A percentile compares a stretch with the other conserved stretches of the same genome.
These are phyloP conservation scores for Halictus rubicundus DNA, from an alignment of 1,140 invertebrate genomes.

Conservation along the genomic window DNA sequence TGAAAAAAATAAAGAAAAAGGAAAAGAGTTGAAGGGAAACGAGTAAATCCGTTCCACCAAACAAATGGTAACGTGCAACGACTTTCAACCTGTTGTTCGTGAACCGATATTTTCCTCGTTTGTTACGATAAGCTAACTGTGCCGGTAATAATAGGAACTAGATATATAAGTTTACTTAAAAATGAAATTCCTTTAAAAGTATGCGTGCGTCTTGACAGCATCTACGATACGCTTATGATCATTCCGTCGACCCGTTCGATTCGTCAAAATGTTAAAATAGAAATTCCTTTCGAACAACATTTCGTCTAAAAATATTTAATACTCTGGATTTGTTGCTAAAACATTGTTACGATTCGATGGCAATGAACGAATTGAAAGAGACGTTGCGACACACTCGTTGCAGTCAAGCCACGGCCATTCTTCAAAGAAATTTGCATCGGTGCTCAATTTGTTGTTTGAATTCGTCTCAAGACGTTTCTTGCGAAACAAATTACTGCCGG, in stretches of 20 bases:
- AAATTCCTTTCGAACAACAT: not conserved
- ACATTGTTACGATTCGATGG: not conserved
- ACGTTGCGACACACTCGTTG: not conserved
- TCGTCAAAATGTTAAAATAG: constrained; percentile 16
- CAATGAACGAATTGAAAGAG: not conserved
- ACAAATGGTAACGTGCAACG: not conserved
- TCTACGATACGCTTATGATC: not conserved
- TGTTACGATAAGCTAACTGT: constrained; percentile 12
- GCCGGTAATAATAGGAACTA: constrained; percentile 75
- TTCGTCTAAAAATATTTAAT: not conserved
- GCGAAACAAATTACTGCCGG: not conserved
- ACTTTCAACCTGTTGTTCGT: not conserved
- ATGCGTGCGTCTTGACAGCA: constrained; percentile 22
- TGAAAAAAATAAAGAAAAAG: too few species aligned
- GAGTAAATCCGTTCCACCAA: not conserved
- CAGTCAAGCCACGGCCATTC: constrained; percentile 11
- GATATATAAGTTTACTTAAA: constrained; percentile 54
- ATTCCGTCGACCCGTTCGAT: not conserved
- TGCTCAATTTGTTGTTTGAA: not conserved
- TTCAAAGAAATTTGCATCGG: not conserved
- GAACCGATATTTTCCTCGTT: constrained; percentile 1
- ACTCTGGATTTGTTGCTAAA: not conserved
- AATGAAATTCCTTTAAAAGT: constrained; percentile 13
- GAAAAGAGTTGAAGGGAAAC: not conserved
- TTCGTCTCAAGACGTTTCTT: not conserved